A percentile compares a stretch with the other conserved stretches of the same genome.
phyloP scores from a whole-genome alignment of 23 tunicate genomes.

The Ciona savignyi region DNA sequence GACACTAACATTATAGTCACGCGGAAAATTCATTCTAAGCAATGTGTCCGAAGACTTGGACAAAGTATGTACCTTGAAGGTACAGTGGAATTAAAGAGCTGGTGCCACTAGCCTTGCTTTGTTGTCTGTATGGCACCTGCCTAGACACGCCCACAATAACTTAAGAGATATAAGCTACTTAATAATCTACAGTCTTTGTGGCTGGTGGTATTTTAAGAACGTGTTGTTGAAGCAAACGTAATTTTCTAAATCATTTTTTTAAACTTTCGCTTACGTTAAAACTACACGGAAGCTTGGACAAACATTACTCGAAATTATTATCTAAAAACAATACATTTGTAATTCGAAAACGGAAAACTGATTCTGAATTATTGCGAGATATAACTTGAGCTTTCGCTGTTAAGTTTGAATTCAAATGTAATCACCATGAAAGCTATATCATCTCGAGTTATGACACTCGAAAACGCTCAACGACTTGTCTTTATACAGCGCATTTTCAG shows the following conservation, averaged over 20 bases:
- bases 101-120: not conserved
- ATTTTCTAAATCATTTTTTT: too few relatives aligned
- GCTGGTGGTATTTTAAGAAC: too few relatives aligned
- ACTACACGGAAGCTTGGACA: too few relatives aligned
- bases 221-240: too few relatives aligned
- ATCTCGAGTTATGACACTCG: not conserved
- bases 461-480: not conserved
- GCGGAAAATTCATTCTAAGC: not conserved
- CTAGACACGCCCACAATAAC: not conserved
- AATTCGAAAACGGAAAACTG: too few relatives aligned
- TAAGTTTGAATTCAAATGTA: not conserved
- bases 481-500: not conserved
- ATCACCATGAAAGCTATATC: not conserved
- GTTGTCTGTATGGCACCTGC: not conserved
- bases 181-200: not conserved
- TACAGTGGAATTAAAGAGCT: not conserved
- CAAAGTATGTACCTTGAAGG: not conserved
- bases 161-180: not conserved
- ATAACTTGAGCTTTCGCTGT: not conserved
- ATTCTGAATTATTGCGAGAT: too few relatives aligned
- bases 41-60: not conserved
- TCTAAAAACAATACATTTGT: too few relatives aligned
- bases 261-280: too few relatives aligned
- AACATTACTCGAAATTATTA: too few relatives aligned
- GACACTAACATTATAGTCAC: conserved; percentile 3